Conservation (phyloP, 2,888 invertebrate genomes). For the Hecatera dysodea region DNA sequence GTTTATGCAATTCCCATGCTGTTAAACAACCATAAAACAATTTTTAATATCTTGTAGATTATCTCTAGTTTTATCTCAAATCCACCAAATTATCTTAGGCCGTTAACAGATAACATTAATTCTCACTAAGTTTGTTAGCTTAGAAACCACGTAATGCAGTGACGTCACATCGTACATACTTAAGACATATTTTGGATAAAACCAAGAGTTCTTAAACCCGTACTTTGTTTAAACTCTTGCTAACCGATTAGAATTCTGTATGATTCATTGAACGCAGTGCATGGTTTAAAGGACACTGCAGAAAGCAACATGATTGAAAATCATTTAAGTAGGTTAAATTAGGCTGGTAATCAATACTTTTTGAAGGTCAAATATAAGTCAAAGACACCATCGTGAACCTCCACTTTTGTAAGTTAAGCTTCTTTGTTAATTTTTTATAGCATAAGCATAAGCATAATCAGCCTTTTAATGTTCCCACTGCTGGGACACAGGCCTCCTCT, state of each 20-base stretch:
- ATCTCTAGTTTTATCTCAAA: slow-evolving; percentile 37
- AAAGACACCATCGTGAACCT: too few relatives aligned
- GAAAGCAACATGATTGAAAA: background rate
- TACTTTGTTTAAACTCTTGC: background rate
- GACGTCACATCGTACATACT: slow-evolving; percentile 31
- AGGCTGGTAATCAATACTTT: background rate
- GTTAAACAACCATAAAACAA: slow-evolving; percentile 4
- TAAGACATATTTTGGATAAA: background rate
- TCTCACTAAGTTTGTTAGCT: slow-evolving; percentile 23
- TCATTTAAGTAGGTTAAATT: background rate
- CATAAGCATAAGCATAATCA: too few relatives aligned
- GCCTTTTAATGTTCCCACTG: too few relatives aligned
- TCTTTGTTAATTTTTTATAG: too few relatives aligned
- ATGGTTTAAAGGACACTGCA: background rate
- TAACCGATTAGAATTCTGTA: background rate
- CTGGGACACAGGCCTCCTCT: too few relatives aligned
- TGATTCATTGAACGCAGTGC: too few relatives aligned
- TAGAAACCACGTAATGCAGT: background rate
- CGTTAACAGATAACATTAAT: slow-evolving; percentile 36
- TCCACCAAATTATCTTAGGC: slow-evolving; percentile 29
- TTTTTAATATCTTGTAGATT: slow-evolving; percentile 31
- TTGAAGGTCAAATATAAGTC: background rate
- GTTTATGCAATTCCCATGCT: slow-evolving; percentile 17
- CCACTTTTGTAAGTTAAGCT: too few relatives aligned
- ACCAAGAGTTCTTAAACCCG: background rate